Evolutionary conservation across 2,797 vertebrate species (phyloP).

Genomic region (Acanthurus lineatus): DNA sequence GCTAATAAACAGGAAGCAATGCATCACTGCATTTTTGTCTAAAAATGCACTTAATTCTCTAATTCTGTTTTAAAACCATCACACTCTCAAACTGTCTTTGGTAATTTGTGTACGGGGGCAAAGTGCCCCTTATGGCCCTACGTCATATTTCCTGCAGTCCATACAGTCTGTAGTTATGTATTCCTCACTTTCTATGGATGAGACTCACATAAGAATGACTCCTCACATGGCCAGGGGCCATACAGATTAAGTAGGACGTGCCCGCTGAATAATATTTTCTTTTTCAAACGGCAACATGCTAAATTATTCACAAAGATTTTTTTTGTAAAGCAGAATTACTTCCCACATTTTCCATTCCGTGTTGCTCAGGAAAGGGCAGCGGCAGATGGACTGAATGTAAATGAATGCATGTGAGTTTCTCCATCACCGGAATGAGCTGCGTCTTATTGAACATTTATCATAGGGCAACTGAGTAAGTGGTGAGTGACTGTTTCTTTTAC

Average conservation of each 20-base stretch:
- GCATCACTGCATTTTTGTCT: neutral
- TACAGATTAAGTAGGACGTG: slow-evolving; percentile 42
- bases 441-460: slow-evolving; percentile 54
- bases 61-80: neutral
- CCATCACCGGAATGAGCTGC: slow-evolving; percentile 28
- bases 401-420: slow-evolving; percentile 28
- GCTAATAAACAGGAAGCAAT: slow-evolving; percentile 20
- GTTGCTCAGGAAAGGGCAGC: slow-evolving; percentile 13
- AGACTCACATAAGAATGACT: slow-evolving; percentile 14
- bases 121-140: neutral
- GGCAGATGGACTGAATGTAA: slow-evolving; percentile 40
- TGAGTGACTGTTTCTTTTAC: slow-evolving; percentile 37
- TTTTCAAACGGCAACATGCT: slow-evolving; percentile 48
- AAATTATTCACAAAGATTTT: slow-evolving; percentile 56
- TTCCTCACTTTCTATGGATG: slow-evolving; percentile 25
- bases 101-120: neutral
- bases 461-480: slow-evolving; percentile 37
- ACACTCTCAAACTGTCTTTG: neutral
- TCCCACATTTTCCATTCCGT: slow-evolving; percentile 30
- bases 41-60: neutral
- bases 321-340: slow-evolving; percentile 2
- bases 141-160: neutral
- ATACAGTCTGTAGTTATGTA: neutral
- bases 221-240: neutral
- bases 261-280: slow-evolving; percentile 39